A percentile compares a stretch with the other conserved stretches of the same genome.
Evolutionary conservation across 2,113 vertebrate species (phyloP).

Genomic region (Herpetotheres cachinnans): DNA sequence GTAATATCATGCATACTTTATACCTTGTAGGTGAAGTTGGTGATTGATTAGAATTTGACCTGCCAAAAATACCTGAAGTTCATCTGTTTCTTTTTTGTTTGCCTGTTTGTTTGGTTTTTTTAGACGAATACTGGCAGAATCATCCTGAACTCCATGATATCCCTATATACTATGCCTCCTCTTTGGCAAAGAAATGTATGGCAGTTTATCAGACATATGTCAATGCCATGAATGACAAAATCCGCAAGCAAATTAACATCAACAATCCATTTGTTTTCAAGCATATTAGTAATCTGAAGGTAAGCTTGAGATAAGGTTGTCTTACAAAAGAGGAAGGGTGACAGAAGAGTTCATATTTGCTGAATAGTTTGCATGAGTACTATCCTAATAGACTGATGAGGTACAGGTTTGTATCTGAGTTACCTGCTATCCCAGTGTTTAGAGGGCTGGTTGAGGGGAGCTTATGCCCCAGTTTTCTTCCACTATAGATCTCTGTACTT

Average conservation of each 20-base stretch:
- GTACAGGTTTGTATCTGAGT: not conserved
- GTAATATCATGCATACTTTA: not conserved
- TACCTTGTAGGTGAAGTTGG: not conserved
- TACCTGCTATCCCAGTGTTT: not conserved
- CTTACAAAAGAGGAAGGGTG: not conserved
- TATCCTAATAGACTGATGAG: not conserved
- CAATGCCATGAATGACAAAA: conserved; percentile 99
- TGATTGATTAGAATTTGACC: not conserved
- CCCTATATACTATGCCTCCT: conserved; percentile 97
- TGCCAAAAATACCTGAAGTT: not conserved
- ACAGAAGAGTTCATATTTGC: not conserved
- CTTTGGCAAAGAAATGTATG: conserved; percentile 98
- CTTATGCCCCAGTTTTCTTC: not conserved
- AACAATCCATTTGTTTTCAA: conserved; percentile 99
- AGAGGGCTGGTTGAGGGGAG: not conserved
- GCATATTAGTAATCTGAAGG: conserved; percentile 98
- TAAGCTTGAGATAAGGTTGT: conserved; percentile 37
- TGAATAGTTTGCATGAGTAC: not conserved
- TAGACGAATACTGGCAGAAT: conserved; percentile 99
- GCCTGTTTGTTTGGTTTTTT: not conserved
- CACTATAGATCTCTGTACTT: not conserved
- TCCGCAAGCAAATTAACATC: conserved; percentile 98
- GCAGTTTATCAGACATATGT: conserved; percentile 97
- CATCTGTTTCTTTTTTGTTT: not conserved
- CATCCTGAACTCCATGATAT: conserved; percentile 98